These are phyloP conservation scores for Ernsta delagoae DNA, from an alignment of 2,888 invertebrate genomes.

Conservation along the genomic window DNA sequence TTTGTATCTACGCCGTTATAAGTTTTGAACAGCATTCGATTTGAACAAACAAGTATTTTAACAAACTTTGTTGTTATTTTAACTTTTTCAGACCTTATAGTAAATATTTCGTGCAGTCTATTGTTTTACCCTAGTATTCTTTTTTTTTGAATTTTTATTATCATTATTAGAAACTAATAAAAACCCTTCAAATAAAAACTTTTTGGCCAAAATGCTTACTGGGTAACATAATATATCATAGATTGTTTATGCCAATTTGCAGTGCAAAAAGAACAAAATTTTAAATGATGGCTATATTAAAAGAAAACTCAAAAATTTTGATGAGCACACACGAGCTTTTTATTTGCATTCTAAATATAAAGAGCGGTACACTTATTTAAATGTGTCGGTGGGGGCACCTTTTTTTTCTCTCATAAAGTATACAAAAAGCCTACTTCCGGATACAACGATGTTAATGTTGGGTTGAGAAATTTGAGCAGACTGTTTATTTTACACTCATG, in stretches of 20 bases:
- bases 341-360: neutral
- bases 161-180: too few species aligned
- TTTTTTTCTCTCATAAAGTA: neutral
- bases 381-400: neutral
- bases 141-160: too few species aligned
- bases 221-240: too few species aligned
- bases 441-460: slow-evolving; percentile 18
- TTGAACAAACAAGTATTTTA: slow-evolving; percentile 3
- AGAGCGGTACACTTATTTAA: slow-evolving; percentile 3
- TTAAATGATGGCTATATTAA: neutral
- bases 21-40: slow-evolving; percentile 5
- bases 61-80: slow-evolving; percentile 1
- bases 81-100: neutral
- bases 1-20: slow-evolving; percentile 13
- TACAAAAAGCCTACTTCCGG: neutral
- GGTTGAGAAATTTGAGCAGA: slow-evolving; percentile 13
- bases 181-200: too few species aligned
- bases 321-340: neutral
- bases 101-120: neutral
- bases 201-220: neutral
- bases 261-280: too few species aligned
- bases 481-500: slow-evolving; percentile 28
- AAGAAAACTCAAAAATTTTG: neutral
- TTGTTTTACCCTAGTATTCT: neutral
- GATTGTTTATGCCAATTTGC: too few species aligned